phyloP scores from a whole-genome alignment of 2,113 vertebrate genomes.

The Scytalopus superciliaris region DNA sequence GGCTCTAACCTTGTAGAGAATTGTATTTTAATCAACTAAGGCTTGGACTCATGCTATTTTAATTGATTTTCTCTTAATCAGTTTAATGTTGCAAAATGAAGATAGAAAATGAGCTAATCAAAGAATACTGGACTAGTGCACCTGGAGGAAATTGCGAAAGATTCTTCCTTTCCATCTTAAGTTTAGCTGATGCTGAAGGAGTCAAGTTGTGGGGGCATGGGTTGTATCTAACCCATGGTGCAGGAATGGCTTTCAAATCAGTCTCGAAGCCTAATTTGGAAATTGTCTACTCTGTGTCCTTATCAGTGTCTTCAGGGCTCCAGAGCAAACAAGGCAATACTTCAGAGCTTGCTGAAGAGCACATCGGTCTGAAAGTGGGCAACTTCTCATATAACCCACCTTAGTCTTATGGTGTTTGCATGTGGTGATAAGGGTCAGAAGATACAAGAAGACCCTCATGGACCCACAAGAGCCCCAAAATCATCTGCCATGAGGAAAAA shows the following conservation, averaged over 20 bases:
- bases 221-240: accelerated
- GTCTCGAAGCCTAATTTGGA: background rate
- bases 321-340: background rate
- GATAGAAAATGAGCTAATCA: too few species aligned
- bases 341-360: background rate
- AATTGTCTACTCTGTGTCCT: background rate
- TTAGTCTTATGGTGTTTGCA: background rate
- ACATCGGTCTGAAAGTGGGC: background rate
- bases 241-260: background rate
- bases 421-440: background rate
- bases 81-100: too few species aligned
- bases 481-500: accelerated
- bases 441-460: background rate
- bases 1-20: too few species aligned
- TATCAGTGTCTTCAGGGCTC: background rate
- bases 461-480: background rate
- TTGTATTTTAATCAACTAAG: too few species aligned
- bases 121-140: too few species aligned
- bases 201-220: background rate
- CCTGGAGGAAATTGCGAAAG: background rate
- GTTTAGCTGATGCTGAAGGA: background rate
- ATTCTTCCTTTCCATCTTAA: background rate
- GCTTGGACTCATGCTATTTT: too few species aligned
- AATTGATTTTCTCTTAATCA: too few species aligned
- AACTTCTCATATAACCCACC: background rate